Conservation (phyloP, 2,888 invertebrate genomes). For the Rutpela maculata region DNA sequence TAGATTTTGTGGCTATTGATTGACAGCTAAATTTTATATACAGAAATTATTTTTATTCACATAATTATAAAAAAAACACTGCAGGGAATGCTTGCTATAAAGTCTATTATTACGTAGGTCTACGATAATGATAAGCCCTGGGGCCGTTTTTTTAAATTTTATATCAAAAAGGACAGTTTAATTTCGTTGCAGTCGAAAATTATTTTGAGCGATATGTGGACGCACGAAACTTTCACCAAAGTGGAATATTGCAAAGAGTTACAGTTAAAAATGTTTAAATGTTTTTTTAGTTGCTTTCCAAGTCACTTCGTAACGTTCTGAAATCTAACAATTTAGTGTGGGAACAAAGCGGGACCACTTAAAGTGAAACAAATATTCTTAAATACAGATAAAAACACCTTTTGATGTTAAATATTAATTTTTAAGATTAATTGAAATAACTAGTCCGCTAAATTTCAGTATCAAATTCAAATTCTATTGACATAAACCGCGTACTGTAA, state of each 20-base stretch:
- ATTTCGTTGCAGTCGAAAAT: background rate
- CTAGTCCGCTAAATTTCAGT: too few relatives aligned
- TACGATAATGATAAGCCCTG: background rate
- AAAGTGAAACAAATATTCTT: too few relatives aligned
- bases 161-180: background rate
- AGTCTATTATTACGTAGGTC: slow-evolving; percentile 4
- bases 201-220: background rate
- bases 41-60: slow-evolving; percentile 31
- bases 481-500: too few relatives aligned
- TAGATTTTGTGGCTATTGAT: slow-evolving; percentile 47
- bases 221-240: background rate
- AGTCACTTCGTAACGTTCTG: background rate
- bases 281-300: background rate
- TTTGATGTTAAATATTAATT: too few relatives aligned
- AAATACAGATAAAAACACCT: too few relatives aligned
- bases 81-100: background rate
- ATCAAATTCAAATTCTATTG: too few relatives aligned
- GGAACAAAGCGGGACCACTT: too few relatives aligned
- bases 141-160: background rate
- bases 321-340: too few relatives aligned
- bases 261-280: background rate
- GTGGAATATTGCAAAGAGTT: background rate
- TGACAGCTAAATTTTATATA: slow-evolving; percentile 53
- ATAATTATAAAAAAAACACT: background rate
- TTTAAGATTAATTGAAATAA: too few relatives aligned